A percentile compares a stretch with the other conserved stretches of the same genome.
Conservation (phyloP, 2,888 invertebrate species). For the Leucozona laternaria region DNA sequence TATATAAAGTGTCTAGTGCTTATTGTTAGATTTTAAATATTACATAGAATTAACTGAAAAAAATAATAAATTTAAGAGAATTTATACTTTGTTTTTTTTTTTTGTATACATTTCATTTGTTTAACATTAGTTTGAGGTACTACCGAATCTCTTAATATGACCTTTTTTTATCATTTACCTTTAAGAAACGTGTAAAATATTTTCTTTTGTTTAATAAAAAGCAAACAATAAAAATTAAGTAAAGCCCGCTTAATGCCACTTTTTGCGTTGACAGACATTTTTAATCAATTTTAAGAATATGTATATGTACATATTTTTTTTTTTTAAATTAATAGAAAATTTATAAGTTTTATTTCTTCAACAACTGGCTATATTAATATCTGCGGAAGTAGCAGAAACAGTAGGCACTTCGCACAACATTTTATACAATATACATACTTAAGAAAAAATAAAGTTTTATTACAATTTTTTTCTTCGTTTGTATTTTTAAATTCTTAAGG, state of each 20-base stretch:
- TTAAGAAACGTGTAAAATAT: background rate
- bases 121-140: constrained; percentile 63
- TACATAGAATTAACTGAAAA: constrained; percentile 1
- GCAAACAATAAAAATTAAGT: background rate
- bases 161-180: background rate
- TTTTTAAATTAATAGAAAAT: background rate
- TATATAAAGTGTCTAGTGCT: constrained; percentile 34
- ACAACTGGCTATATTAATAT: constrained; percentile 17
- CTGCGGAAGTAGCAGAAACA: constrained; percentile 23
- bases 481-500: constrained; percentile 60
- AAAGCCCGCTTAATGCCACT: background rate
- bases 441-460: constrained; percentile 29
- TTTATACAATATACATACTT: constrained; percentile 20
- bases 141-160: constrained; percentile 27
- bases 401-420: constrained; percentile 62
- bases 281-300: background rate
- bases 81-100: constrained; percentile 26
- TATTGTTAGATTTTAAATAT: constrained; percentile 18
- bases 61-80: constrained; percentile 12
- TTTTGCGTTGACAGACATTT: background rate
- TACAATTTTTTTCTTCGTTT: constrained; percentile 22
- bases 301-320: no score
- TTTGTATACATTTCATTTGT: constrained; percentile 9
- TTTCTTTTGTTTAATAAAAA: background rate
- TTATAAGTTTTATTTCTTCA: background rate